Evolutionary conservation across 2,888 invertebrate species (phyloP).

Genomic region (Belgica antarctica): DNA sequence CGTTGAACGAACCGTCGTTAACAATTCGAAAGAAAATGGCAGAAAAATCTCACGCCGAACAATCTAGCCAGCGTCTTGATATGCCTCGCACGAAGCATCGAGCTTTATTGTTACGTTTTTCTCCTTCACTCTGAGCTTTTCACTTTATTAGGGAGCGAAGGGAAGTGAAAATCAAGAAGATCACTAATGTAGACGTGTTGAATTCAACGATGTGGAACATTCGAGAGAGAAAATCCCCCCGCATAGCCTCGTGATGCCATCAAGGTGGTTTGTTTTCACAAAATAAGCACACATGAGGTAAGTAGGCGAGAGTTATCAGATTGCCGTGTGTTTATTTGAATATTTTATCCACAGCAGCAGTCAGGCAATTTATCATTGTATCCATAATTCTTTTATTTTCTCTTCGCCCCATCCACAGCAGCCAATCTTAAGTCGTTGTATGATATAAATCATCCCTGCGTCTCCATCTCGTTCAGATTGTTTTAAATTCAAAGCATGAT

Average conservation of each 20-base stretch:
- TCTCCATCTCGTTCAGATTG: background rate
- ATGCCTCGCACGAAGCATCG: constrained; percentile 38
- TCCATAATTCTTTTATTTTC: constrained; percentile 40
- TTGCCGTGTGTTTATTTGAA: constrained; percentile 35
- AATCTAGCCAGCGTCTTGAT: background rate
- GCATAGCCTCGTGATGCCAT: background rate
- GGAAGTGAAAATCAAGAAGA: constrained; percentile 7
- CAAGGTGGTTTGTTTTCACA: background rate
- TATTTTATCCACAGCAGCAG: constrained; percentile 26
- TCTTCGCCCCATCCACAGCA: background rate
- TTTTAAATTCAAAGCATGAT: constrained; percentile 34
- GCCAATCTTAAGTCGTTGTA: background rate
- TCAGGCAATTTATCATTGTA: constrained; percentile 40
- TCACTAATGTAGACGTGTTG: constrained; percentile 29
- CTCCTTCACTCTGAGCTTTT: constrained; percentile 2
- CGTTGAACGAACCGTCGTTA: background rate
- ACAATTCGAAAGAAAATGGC: constrained; percentile 12
- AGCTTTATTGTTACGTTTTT: constrained; percentile 15
- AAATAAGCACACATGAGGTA: background rate
- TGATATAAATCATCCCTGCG: constrained; percentile 32
- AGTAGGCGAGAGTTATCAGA: constrained; percentile 2
- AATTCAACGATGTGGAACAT: background rate
- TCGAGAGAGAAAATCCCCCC: background rate
- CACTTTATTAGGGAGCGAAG: constrained; percentile 5
- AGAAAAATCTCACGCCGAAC: background rate